These are phyloP conservation scores for Hystrix cristata DNA, from an alignment of 2,113 vertebrate genomes.

Conservation along the genomic window DNA sequence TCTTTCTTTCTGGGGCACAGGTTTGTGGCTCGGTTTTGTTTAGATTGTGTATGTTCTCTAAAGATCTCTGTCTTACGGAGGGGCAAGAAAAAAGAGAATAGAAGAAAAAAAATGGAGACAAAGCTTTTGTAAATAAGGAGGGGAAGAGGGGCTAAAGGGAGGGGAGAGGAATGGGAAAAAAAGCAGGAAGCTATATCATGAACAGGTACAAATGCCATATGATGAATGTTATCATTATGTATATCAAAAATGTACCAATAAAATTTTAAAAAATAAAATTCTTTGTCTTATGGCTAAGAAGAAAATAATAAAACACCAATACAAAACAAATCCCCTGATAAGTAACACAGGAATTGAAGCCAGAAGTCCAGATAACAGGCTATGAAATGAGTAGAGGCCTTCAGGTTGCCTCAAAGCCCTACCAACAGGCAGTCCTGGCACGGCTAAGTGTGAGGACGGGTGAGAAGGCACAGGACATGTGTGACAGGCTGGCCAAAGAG, in stretches of 20 bases:
- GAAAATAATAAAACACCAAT: constrained; percentile 6
- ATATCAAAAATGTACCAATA: too few relatives aligned
- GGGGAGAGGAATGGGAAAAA: too few relatives aligned
- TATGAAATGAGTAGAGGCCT: neutral
- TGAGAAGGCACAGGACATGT: neutral
- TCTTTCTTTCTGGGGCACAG: constrained; percentile 3
- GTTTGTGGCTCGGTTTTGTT: neutral
- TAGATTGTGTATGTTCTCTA: constrained; percentile 44
- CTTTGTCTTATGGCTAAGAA: neutral
- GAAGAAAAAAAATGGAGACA: too few relatives aligned
- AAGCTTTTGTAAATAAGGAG: too few relatives aligned
- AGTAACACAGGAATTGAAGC: neutral
- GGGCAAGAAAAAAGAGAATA: too few relatives aligned
- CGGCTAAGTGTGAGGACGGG: neutral
- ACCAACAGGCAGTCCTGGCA: neutral
- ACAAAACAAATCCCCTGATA: neutral
- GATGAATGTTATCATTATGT: too few relatives aligned
- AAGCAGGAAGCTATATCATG: too few relatives aligned
- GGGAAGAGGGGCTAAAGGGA: too few relatives aligned
- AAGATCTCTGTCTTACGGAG: neutral
- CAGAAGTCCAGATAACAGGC: neutral
- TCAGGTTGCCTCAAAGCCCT: neutral
- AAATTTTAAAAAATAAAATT: too few relatives aligned
- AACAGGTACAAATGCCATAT: too few relatives aligned
- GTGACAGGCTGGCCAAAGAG: neutral